These are phyloP conservation scores for Bovichtus diacanthus DNA, from an alignment of 2,797 vertebrate genomes.

Conservation along the genomic window DNA sequence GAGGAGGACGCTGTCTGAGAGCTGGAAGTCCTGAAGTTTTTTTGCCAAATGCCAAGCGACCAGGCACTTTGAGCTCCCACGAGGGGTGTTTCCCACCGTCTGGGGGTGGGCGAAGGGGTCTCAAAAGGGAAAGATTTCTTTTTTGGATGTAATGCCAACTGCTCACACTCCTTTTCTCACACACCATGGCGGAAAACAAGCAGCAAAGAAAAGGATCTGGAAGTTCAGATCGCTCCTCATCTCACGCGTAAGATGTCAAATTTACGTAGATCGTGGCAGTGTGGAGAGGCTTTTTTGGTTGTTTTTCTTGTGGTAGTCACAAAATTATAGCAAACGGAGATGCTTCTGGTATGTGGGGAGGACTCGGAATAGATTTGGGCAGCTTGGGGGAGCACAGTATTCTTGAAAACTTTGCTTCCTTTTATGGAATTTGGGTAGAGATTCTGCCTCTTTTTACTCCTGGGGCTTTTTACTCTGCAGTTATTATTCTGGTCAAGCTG, in stretches of 20 bases:
- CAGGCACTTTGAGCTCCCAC: constrained; percentile 59
- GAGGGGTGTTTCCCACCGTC: constrained; percentile 71
- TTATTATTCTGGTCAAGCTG: neutral
- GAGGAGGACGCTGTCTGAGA: constrained; percentile 38
- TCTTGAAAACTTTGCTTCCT: constrained; percentile 52
- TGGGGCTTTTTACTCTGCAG: neutral
- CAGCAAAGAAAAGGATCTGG: constrained; percentile 70
- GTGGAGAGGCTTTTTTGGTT: constrained; percentile 1
- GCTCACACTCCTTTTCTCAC: constrained; percentile 69
- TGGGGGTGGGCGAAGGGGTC: constrained; percentile 50
- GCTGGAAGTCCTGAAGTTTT: constrained; percentile 18
- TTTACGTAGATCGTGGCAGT: constrained; percentile 30
- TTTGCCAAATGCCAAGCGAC: constrained; percentile 58
- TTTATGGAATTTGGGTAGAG: constrained; percentile 45
- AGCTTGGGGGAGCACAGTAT: constrained; percentile 22
- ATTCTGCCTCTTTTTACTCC: constrained; percentile 15
- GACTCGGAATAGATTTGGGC: constrained; percentile 72
- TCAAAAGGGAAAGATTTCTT: constrained; percentile 59
- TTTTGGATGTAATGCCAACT: constrained; percentile 76
- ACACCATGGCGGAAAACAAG: constrained; percentile 80
- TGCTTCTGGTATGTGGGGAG: constrained; percentile 70
- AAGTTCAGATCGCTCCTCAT: constrained; percentile 47
- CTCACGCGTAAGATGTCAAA: constrained; percentile 69
- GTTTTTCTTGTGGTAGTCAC: constrained; percentile 35
- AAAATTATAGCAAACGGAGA: constrained; percentile 51